Evolutionary conservation across 2,113 vertebrate genomes (phyloP), one percentile per base, ranked within the genome.

Genomic region (Psammodynastes pulverulentus): DNA sequence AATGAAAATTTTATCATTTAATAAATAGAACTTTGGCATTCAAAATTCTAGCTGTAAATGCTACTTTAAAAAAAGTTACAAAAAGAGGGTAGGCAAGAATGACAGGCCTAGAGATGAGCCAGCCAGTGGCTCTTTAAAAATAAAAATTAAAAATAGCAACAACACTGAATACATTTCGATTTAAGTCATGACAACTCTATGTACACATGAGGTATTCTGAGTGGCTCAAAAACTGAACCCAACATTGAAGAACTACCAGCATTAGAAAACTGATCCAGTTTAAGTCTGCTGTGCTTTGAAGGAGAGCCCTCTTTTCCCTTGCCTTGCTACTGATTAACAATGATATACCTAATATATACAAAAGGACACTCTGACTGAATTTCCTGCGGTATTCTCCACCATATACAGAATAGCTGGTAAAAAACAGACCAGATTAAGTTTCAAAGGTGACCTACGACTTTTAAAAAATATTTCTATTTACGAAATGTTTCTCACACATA

Each of bases 11-110:
- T 96, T 97, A 97, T 97, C 96, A 95, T 96, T 97, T 96, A 98
- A 99, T 98, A 99, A 99, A 98, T 99, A 98, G 97, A 98, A 97
- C 98, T 99, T 99, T 98, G 98, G 98, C 98, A 98, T 98, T 98
- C 97, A 98, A 98, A 98, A 98, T 97, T 98, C 98, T 98, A 99
- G 98, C 98, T 98, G 98, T 98, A 98, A 98, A 98, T 97, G 97
- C 97, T 98, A 98, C 97, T 97, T 96, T 97, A 97, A 97, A 97
- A 97, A 97, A 97, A 96, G 96, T 97, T 98, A 97, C 95, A 97
- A 97, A 98, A 97, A 97, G 97, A 97, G 34, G 34, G 7, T 79
- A 79, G 97, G 97, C 97, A 96, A 98, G 95, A 97, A 97, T 95
- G 95, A 97, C 94, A 97, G 96, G 94, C 96, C 95, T 96, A 94